A percentile compares a stretch with the other conserved stretches of the same genome.
Conservation (phyloP, 2,797 vertebrate genomes). For the Tenualosa thibaudeaui region DNA sequence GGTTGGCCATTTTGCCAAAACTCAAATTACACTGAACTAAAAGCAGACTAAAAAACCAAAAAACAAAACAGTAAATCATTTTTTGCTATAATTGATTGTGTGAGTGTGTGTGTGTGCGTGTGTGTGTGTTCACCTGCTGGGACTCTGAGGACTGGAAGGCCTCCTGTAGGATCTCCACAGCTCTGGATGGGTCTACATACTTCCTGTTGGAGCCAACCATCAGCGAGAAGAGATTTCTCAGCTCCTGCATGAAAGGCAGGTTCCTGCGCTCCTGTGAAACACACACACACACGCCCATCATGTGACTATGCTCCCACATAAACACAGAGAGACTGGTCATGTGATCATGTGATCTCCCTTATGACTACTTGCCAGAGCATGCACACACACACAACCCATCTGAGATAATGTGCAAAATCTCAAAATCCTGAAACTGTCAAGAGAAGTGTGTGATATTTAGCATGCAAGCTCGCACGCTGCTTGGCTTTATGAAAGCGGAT, state of each 20-base stretch:
- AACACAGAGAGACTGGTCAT: neutral
- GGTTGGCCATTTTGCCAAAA: too few species aligned
- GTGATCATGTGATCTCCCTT: neutral
- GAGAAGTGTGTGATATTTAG: too few species aligned
- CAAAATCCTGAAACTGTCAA: too few species aligned
- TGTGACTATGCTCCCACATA: neutral
- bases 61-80: too few species aligned
- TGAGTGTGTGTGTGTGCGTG: neutral
- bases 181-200: conserved; percentile 95
- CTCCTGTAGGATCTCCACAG: conserved; percentile 97
- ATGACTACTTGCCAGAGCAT: too few species aligned
- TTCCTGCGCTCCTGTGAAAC: conserved; percentile 88
- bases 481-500: too few species aligned
- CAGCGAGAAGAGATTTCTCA: conserved; percentile 93
- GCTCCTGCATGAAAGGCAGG: conserved; percentile 96
- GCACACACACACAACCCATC: too few species aligned
- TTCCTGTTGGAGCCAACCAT: conserved; percentile 96
- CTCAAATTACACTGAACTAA: too few species aligned
- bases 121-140: conserved; percentile 83
- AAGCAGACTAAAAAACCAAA: too few species aligned
- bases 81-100: neutral
- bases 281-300: neutral
- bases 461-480: too few species aligned
- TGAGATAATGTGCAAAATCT: too few species aligned
- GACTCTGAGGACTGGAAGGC: conserved; percentile 97